Evolutionary conservation across 2,888 invertebrate species (phyloP).

Genomic region (Drosophila mimetica): DNA sequence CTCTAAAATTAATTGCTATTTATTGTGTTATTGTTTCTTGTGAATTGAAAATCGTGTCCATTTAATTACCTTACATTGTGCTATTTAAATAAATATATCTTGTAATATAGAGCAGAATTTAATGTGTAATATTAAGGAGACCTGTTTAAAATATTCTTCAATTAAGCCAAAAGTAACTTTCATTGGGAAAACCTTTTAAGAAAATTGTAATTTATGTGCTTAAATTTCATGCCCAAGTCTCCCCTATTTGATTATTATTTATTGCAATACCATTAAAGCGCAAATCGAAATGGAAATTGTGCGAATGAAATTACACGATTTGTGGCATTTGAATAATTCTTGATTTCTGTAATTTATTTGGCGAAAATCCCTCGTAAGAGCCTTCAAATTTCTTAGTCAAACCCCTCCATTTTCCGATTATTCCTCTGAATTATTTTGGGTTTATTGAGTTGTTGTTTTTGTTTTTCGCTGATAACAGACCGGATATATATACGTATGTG

Average conservation of each 20-base stretch:
- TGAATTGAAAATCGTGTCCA: background rate
- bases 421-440: conserved; percentile 35
- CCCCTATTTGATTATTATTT: conserved; percentile 5
- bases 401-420: too few species aligned
- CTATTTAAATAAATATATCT: background rate
- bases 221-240: background rate
- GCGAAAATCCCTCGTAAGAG: conserved; percentile 10
- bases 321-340: conserved; percentile 25
- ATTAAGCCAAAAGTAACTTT: background rate
- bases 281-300: background rate
- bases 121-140: background rate
- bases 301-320: conserved; percentile 15
- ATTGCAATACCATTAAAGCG: conserved; percentile 2
- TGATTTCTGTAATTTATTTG: conserved; percentile 6
- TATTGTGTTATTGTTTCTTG: background rate
- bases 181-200: background rate
- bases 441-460: conserved; percentile 26
- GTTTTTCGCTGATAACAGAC: conserved; percentile 7
- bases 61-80: background rate
- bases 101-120: background rate
- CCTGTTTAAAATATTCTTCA: background rate
- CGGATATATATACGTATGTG: conserved; percentile 25
- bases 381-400: conserved; percentile 7
- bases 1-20: conserved; percentile 4
- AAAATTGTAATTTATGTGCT: background rate